Percentiles rank a stretch among this genome's conserved stretches.
phyloP scores from a whole-genome alignment of 2,888 invertebrate genomes.

The Meganola albula region DNA sequence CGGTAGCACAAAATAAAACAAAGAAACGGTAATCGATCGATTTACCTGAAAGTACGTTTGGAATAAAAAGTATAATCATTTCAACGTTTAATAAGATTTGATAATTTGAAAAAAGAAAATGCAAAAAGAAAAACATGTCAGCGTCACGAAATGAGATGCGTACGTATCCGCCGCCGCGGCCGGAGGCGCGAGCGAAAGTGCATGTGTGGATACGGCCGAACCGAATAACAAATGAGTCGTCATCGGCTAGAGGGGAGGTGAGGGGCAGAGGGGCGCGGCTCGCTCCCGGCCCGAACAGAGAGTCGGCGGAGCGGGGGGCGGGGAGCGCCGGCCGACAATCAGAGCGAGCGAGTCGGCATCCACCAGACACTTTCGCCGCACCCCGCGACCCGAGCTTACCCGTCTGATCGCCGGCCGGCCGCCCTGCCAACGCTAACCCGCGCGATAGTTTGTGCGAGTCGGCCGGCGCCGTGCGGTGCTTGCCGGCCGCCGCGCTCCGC shows the following conservation, averaged over 20 bases:
- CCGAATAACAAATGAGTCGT: conserved; percentile 46
- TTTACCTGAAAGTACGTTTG: too few relatives aligned
- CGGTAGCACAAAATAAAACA: too few relatives aligned
- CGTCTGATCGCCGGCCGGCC: conserved; percentile 33
- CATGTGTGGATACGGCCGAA: conserved; percentile 65
- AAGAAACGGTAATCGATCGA: too few relatives aligned
- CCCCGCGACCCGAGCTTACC: conserved; percentile 55
- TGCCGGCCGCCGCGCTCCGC: conserved; percentile 34
- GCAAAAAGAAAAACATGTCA: too few relatives aligned
- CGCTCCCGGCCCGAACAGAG: conserved; percentile 32
- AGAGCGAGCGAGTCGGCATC: conserved; percentile 32
- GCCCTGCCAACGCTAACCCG: conserved; percentile 41
- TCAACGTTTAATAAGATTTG: too few relatives aligned
- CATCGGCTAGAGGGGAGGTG: conserved; percentile 41
- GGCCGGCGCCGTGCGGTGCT: conserved; percentile 31
- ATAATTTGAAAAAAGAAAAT: too few relatives aligned
- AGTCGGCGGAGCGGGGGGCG: conserved; percentile 28
- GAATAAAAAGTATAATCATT: too few relatives aligned
- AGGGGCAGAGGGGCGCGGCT: conserved; percentile 30
- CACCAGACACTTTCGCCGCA: conserved; percentile 65
- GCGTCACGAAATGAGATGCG: too few relatives aligned
- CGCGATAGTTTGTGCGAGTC: conserved; percentile 43
- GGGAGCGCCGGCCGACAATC: conserved; percentile 33
- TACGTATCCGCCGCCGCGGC: conserved; percentile 23
- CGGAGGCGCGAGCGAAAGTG: conserved; percentile 70